phyloP scores from a whole-genome alignment of 1,140 invertebrate species.

The Calliopsis andreniformis region DNA sequence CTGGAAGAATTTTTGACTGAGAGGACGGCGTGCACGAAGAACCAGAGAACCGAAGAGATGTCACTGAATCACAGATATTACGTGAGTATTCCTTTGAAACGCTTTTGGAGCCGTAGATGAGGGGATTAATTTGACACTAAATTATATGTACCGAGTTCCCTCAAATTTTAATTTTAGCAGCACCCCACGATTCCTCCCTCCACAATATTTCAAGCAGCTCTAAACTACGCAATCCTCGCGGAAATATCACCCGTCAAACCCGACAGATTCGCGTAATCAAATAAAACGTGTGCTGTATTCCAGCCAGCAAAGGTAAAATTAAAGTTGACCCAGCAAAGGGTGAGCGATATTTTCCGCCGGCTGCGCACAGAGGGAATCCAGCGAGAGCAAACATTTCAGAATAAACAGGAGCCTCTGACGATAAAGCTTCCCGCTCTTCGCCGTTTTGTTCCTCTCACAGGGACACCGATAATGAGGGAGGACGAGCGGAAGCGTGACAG shows the following conservation, averaged over 20 bases:
- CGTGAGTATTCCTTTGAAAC: slow-evolving; percentile 70
- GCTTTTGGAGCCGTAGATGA: not conserved
- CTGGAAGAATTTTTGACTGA: slow-evolving; percentile 19
- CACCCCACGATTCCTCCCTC: no score
- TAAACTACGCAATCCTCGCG: no score
- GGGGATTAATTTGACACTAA: not conserved
- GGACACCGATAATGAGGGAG: not conserved
- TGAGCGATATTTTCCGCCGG: no score
- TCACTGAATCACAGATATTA: slow-evolving; percentile 80
- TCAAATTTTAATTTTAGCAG: not conserved
- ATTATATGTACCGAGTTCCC: no score
- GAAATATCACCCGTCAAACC: no score
- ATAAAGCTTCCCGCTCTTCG: not conserved
- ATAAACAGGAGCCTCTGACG: not conserved
- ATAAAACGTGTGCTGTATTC: no score
- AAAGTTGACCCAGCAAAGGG: not conserved
- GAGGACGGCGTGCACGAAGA: slow-evolving; percentile 38
- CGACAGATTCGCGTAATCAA: no score
- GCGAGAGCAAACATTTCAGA: not conserved
- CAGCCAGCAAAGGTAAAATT: not conserved
- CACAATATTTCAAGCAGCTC: no score
- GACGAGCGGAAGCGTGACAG: not conserved
- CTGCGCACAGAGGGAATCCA: no score
- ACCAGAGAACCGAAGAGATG: slow-evolving; percentile 69
- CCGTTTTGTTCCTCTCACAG: no score